Base-by-base conservation (phyloP, 1,140 invertebrate species). In the Drosophila micromelanica region DNA sequence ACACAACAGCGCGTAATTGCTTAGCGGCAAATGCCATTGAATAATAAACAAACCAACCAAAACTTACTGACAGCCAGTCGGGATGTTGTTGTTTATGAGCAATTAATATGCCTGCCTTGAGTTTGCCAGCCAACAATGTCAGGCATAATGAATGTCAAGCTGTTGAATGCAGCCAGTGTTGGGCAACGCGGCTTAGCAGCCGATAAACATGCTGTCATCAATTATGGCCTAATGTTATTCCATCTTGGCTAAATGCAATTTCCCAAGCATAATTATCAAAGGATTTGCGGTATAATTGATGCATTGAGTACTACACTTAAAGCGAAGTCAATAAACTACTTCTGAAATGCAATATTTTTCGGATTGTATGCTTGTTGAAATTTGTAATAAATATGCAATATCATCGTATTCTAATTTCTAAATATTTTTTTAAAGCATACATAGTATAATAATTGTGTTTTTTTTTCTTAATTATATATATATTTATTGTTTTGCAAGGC, bases 1-100 rank as follows among this genome's bases (percentile, higher is more conserved):
- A 20, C 60, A 68, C 73, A 80, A 71, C 64, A 74, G 68, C 48
- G 73, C 80, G 76, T 85, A 80, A 85, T 85, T 85, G 76, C 80
- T 73, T 73, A 61, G 77, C 68, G 69, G 76, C 56, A 67, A 78
- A 72, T 81, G 55, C 42, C 71, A 73, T 71, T 78, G 81, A 85
- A 85, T 85, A 85, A 85, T 85, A 85, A 85, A 74, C 69, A 85
- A 67, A 52, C n/a, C 35, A 46, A 37, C 20, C 35, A 38, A 54
- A 48, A 60, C 48, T 40, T 9, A 49, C 61, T 30, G 45, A 67
- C 48, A 72, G 63, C 11, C 40, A 54, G 12, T 37, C 37, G 54
- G 27, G 49, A 1, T 3, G 32, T 20, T 17, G 42, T 55, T 61
- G 65, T 76, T 82, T 82, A 82, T 82, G 71, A 76, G 79, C 80